Conservation (phyloP, 2,888 invertebrate species). For the Pheosia gnoma region DNA sequence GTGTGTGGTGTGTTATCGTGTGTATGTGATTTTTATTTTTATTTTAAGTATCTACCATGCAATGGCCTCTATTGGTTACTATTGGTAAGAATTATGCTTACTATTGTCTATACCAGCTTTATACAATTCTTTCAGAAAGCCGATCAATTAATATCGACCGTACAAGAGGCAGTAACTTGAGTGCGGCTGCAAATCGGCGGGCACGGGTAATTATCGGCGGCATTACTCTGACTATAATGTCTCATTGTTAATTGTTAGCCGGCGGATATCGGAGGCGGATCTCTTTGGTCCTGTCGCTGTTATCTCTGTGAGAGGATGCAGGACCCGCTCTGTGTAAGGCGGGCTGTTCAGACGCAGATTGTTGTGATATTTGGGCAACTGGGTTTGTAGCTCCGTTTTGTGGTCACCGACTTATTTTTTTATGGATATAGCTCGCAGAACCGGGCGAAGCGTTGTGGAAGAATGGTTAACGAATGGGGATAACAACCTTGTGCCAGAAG, state of each 20-base stretch:
- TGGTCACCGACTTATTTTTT: too few species aligned
- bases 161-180: slow-evolving; percentile 66
- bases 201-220: slow-evolving; percentile 76
- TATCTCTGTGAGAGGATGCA: slow-evolving; percentile 65
- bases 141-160: slow-evolving; percentile 36
- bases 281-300: slow-evolving; percentile 75
- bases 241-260: slow-evolving; percentile 83
- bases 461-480: too few species aligned
- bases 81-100: too few species aligned
- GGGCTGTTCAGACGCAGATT: slow-evolving; percentile 30
- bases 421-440: too few species aligned
- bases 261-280: slow-evolving; percentile 75
- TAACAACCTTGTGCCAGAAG: too few species aligned
- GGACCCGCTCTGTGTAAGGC: slow-evolving; percentile 49
- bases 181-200: slow-evolving; percentile 62
- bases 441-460: too few species aligned
- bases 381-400: not conserved
- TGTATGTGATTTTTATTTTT: too few species aligned
- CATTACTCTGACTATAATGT: slow-evolving; percentile 79
- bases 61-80: too few species aligned
- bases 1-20: too few species aligned
- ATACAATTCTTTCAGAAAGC: slow-evolving; percentile 23
- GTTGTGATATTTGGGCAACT: not conserved
- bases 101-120: too few species aligned
- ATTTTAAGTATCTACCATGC: too few species aligned